Evolutionary conservation across 2,888 invertebrate genomes (phyloP), one percentile per base, ranked within the genome.

Genomic region (Dryococelus australis): DNA sequence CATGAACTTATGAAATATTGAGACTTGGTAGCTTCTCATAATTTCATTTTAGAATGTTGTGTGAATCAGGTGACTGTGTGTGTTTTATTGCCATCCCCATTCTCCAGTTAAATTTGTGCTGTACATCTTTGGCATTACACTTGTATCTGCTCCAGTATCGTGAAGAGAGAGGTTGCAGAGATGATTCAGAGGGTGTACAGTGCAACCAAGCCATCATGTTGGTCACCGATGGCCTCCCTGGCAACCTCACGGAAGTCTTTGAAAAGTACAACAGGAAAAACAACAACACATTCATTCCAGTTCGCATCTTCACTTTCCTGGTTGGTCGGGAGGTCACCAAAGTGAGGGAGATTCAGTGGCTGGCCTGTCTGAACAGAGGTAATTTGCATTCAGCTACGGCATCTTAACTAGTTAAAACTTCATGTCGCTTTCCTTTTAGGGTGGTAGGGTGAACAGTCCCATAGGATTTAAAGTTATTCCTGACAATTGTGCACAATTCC

Each of bases 121-220:
- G 35, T 35, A 4, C 35, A 35, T 35, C 35, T 35, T 35, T 4
- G 4, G 35, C 35, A 35, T 35, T 47, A 47, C 0, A 8, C 47
- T 47, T 47, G 47, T 47, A 47, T 47, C 79, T 26, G 26, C 65
- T 87, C 5, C 79, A 88, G 88, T 88, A 88, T 65, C 87, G 88
- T 12, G 87, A 87, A 20, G 26, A 86, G 8, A 85, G 89, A 47
- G 88, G 88, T 12, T 89, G 88, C 83, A 86, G 85, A 27, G 85
- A 87, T 53, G 85, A 85, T 26, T 78, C 83, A 16, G 80, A 65
- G 12, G 88, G 87, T 5, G n/a, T 94, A 87, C 94, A 96, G 53
- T 99, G 99, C 92, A 99, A 99, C 93, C 98, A 98, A 92, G 96
- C 98, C 47, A 98, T 99, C 89, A 99, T 99, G 98, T 93, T 99